Evolutionary conservation across 2,888 invertebrate genomes (phyloP), one percentile per base, ranked within the genome.

Genomic region (Pedicia rivosa): DNA sequence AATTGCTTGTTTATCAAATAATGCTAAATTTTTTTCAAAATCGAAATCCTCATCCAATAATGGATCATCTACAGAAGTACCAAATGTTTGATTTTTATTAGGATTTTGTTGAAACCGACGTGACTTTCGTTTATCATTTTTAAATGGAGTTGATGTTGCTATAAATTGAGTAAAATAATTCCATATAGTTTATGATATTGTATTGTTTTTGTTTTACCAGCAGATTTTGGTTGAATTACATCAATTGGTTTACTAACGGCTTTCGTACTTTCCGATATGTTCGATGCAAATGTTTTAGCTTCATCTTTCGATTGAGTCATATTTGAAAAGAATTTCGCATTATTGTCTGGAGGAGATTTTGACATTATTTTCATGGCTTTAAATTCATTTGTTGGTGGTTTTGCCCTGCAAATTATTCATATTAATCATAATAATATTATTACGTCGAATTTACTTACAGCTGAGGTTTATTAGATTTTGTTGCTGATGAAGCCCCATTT

Each of bases 1-100:
- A 34, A 82, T 67, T 16, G 80, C 80, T 61, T 74, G 64, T 62
- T 91, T 91, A 62, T 91, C 80, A 62, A 92, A 92, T 33, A 92
- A 65, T 15, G 88, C 88, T 38, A 91, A 66, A 65, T 91, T 92
- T 44, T 86, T 87, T 56, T 92, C 91, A 67, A 92, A 91, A 67
- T 92, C 91, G 65, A 92, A 92, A 50, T 92, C 91, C 54, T 78
- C 56, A 32, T 54, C 51, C 38, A 59, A 46, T 3, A 51, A 42
- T 1, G 58, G 56, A 48, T 62, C 61, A 41, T 62, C 61, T 3
- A 57, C 50, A 2, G 60, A 57, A 13, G 55, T 54, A 15, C 55
- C 54, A 46, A 61, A 61, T 1, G 61, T 59, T 31, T 50, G 50
- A 42, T 50, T 55, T 30, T 55, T 39, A 7, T 37, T 37, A 13